Evolutionary conservation across 2,888 invertebrate genomes (phyloP).

Genomic region (Thymelicus sylvestris): DNA sequence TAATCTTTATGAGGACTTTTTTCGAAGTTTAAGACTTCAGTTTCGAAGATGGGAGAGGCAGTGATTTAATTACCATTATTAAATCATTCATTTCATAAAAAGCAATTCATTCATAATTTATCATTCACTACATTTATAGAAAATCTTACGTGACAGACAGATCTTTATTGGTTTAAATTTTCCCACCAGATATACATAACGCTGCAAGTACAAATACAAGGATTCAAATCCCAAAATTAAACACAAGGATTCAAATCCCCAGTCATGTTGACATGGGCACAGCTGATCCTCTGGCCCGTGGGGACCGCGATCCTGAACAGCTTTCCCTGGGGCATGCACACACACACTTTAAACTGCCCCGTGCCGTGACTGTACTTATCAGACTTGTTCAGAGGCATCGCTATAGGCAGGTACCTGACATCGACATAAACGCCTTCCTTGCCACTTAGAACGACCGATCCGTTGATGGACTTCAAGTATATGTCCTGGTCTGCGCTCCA

Average conservation of each 20-base stretch:
- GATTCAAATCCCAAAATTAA: slow-evolving; percentile 51
- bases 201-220: neutral
- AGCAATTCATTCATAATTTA: too few relatives aligned
- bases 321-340: slow-evolving; percentile 95
- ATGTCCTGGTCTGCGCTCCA: slow-evolving; percentile 93
- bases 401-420: slow-evolving; percentile 89
- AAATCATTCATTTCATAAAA: too few relatives aligned
- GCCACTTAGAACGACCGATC: slow-evolving; percentile 88
- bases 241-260: slow-evolving; percentile 87
- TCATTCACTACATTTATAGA: too few relatives aligned
- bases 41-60: too few relatives aligned
- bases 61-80: too few relatives aligned
- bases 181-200: too few relatives aligned
- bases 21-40: too few relatives aligned
- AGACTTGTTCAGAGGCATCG: slow-evolving; percentile 68
- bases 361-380: slow-evolving; percentile 53
- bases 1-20: too few relatives aligned
- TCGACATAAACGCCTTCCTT: slow-evolving; percentile 90
- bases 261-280: slow-evolving; percentile 86
- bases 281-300: slow-evolving; percentile 83
- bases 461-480: slow-evolving; percentile 90
- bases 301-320: slow-evolving; percentile 91
- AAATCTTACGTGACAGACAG: too few relatives aligned
- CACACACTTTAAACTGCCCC: slow-evolving; percentile 93
- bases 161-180: too few relatives aligned